Conservation (phyloP, 2,797 vertebrate genomes). For the Sebastes ruberrimus region DNA sequence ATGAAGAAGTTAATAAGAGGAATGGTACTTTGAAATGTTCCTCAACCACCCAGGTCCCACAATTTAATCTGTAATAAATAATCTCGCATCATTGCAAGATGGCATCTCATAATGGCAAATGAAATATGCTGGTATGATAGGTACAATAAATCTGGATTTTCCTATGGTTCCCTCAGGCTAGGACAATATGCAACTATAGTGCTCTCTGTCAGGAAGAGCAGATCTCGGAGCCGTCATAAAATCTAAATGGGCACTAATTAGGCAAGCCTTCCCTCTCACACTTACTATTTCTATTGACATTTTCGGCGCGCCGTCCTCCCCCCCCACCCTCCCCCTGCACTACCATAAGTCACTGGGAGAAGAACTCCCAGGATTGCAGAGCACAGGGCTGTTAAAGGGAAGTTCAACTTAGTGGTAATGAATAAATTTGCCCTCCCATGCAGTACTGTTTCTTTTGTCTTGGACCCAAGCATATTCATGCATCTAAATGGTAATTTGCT, state of each 20-base stretch:
- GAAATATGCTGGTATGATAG: slow-evolving; percentile 99
- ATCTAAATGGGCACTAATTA: slow-evolving; percentile 99
- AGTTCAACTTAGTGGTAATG: slow-evolving; percentile 98
- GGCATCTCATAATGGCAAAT: slow-evolving; percentile 99
- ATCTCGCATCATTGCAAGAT: slow-evolving; percentile 98
- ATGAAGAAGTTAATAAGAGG: slow-evolving; percentile 99
- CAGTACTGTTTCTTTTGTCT: slow-evolving; percentile 91
- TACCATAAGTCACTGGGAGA: slow-evolving; percentile 98
- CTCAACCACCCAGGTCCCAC: slow-evolving; percentile 96
- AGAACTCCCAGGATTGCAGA: slow-evolving; percentile 91
- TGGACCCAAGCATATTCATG: slow-evolving; percentile 72
- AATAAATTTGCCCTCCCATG: slow-evolving; percentile 95
- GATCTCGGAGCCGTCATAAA: slow-evolving; percentile 99
- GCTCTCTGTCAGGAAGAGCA: slow-evolving; percentile 99
- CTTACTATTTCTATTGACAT: slow-evolving; percentile 99
- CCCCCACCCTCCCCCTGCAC: slow-evolving; percentile 87
- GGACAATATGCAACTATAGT: slow-evolving; percentile 99
- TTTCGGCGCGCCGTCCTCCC: slow-evolving; percentile 88
- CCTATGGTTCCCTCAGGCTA: slow-evolving; percentile 99
- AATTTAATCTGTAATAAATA: slow-evolving; percentile 99
- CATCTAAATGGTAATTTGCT: slow-evolving; percentile 74
- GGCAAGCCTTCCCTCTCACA: slow-evolving; percentile 99
- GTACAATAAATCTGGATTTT: slow-evolving; percentile 99
- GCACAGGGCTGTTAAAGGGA: slow-evolving; percentile 95
- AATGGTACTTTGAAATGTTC: slow-evolving; percentile 98